A percentile compares a stretch with the other conserved stretches of the same genome.
phyloP scores from a whole-genome alignment of 2,888 invertebrate genomes.

The Corythucha ciliata region DNA sequence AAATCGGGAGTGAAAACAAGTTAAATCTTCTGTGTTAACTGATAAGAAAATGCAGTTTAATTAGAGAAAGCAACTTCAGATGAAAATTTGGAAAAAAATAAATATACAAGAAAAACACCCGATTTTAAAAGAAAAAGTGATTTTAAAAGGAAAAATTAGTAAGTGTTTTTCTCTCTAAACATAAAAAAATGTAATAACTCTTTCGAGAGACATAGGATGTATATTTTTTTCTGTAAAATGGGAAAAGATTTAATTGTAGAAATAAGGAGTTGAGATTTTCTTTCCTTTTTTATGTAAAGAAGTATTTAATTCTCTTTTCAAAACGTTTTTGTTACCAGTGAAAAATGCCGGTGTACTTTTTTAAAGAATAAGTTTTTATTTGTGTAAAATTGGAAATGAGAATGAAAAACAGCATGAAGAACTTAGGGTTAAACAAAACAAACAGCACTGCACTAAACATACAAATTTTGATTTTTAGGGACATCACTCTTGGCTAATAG shows the following conservation, averaged over 20 bases:
- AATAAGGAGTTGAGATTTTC: constrained; percentile 9
- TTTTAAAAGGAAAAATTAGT: too few species aligned
- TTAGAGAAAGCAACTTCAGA: too few species aligned
- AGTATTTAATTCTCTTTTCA: constrained; percentile 3
- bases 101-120: constrained; percentile 10
- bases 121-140: too few species aligned
- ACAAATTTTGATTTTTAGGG: too few species aligned
- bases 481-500: too few species aligned
- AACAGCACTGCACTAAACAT: too few species aligned
- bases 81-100: too few species aligned
- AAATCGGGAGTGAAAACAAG: too few species aligned
- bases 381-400: not conserved
- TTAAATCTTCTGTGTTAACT: too few species aligned
- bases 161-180: constrained; percentile 20
- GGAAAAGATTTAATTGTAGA: constrained; percentile 14
- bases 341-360: constrained; percentile 32
- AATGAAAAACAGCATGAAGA: too few species aligned
- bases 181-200: constrained; percentile 12
- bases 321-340: constrained; percentile 29
- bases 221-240: constrained; percentile 9
- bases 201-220: constrained; percentile 9
- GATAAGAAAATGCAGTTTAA: too few species aligned
- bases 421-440: too few species aligned
- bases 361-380: not conserved
- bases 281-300: not conserved